These are phyloP conservation scores for Climacteris rufus DNA, from an alignment of 2,113 vertebrate species.

Conservation along the genomic window DNA sequence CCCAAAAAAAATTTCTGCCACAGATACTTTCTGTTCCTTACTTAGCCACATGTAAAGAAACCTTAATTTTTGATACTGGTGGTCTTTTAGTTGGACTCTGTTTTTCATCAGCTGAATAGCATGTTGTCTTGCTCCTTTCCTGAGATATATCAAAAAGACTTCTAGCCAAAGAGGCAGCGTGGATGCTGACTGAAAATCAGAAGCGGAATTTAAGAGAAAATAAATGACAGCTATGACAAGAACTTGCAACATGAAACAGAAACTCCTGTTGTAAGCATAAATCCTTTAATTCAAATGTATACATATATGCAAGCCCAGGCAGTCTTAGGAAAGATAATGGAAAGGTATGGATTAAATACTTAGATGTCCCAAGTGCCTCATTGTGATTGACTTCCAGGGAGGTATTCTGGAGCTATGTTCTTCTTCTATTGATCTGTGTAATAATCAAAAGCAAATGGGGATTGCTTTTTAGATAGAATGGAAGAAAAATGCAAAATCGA, in stretches of 20 bases:
- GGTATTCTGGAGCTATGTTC: neutral
- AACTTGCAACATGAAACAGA: neutral
- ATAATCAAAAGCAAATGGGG: neutral
- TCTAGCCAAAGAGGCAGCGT: neutral
- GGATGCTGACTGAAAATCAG: neutral
- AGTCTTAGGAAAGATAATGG: neutral
- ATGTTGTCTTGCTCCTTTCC: neutral
- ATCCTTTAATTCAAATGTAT: neutral
- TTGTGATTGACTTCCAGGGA: neutral
- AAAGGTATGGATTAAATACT: neutral
- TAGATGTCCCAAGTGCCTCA: neutral
- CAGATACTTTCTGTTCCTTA: neutral
- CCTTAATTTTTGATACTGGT: neutral
- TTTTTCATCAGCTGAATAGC: neutral
- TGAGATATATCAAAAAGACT: neutral
- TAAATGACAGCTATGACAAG: neutral
- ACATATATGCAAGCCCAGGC: neutral
- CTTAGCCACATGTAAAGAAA: neutral
- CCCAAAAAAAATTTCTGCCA: rapidly evolving
- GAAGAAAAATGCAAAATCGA: neutral
- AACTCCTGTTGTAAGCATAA: neutral
- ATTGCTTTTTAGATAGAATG: neutral
- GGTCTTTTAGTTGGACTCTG: neutral
- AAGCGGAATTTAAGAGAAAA: neutral
- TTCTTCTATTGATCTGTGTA: neutral